phyloP scores from a whole-genome alignment of 2,797 vertebrate genomes.

The Melanotaenia maccullochi region DNA sequence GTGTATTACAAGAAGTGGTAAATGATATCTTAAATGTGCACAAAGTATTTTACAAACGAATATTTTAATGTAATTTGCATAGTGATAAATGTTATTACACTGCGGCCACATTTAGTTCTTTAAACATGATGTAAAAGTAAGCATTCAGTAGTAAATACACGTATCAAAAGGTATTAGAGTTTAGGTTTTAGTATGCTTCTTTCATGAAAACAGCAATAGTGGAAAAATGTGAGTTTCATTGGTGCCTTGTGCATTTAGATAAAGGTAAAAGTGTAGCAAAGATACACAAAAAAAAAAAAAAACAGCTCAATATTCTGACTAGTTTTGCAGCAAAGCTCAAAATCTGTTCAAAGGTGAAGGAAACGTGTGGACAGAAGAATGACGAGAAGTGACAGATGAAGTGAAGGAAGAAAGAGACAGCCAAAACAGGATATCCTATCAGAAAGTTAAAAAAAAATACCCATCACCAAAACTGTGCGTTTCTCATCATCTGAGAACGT shows the following conservation, averaged over 20 bases:
- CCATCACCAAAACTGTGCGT: not conserved
- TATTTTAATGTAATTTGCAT: no score
- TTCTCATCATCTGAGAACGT: conserved; percentile 2
- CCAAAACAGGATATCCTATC: conserved; percentile 47
- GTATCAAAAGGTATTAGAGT: not conserved
- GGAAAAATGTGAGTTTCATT: not conserved
- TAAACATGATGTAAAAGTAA: not conserved
- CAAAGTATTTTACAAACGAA: not conserved
- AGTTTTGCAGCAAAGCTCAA: conserved; percentile 24
- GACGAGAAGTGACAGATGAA: conserved; percentile 25
- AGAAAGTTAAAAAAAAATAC: not conserved
- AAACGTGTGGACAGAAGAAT: conserved; percentile 6
- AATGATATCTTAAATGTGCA: not conserved
- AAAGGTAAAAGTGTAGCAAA: conserved; percentile 20
- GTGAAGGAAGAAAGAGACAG: conserved; percentile 30
- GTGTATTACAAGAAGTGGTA: no score
- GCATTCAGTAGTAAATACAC: not conserved
- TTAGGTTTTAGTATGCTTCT: not conserved
- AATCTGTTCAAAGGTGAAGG: conserved; percentile 8
- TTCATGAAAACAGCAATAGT: not conserved
- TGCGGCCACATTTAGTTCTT: not conserved
- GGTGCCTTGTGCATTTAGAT: not conserved
- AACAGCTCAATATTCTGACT: conserved; percentile 57
- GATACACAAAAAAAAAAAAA: conserved; percentile 27
- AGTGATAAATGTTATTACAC: not conserved